phyloP scores from a whole-genome alignment of 2,888 invertebrate species.

The Mamestra brassicae region DNA sequence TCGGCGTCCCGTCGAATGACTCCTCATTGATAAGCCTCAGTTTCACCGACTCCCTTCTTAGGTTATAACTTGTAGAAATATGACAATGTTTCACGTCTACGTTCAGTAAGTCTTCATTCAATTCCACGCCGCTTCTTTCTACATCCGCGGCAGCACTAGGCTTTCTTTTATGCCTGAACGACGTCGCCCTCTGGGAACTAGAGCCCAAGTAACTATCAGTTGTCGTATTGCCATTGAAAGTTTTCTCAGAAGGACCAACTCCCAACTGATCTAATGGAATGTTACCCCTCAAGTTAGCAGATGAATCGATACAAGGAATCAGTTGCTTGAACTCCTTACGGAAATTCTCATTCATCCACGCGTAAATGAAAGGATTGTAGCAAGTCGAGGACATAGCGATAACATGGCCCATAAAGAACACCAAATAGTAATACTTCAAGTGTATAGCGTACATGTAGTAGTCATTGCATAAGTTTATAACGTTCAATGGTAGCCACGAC shows the following conservation, averaged over 20 bases:
- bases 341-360: constrained; percentile 99
- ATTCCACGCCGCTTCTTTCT: constrained; percentile 89
- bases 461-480: constrained; percentile 96
- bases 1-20: constrained; percentile 84
- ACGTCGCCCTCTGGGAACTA: constrained; percentile 89
- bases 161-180: constrained; percentile 89
- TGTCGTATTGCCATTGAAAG: constrained; percentile 94
- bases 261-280: constrained; percentile 89
- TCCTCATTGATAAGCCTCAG: constrained; percentile 87
- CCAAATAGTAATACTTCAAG: constrained; percentile 96
- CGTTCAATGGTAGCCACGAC: constrained; percentile 98
- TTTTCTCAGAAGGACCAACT: constrained; percentile 92
- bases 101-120: constrained; percentile 85
- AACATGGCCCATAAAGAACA: constrained; percentile 97
- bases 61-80: constrained; percentile 88
- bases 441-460: constrained; percentile 94
- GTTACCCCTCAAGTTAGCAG: constrained; percentile 81
- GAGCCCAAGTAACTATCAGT: constrained; percentile 92
- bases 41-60: constrained; percentile 87
- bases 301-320: constrained; percentile 92
- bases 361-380: constrained; percentile 99
- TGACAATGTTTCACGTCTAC: constrained; percentile 89
- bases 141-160: constrained; percentile 92
- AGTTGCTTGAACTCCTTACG: constrained; percentile 97
- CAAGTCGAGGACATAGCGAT: constrained; percentile 99